These are phyloP conservation scores for Synodontis membranacea DNA, from an alignment of 2,113 vertebrate species.

Conservation along the genomic window DNA sequence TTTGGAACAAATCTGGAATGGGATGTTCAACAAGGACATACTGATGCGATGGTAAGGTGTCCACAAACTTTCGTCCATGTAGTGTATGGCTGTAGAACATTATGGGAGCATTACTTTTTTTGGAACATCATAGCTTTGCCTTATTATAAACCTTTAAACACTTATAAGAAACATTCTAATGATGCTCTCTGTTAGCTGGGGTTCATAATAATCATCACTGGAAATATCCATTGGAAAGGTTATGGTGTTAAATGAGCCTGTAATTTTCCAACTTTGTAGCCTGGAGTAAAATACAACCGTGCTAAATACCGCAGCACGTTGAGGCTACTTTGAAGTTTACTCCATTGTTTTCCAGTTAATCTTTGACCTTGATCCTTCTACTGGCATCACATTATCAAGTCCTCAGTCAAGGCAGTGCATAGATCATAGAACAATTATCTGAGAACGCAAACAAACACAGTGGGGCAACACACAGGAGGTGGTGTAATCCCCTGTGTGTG, in stretches of 20 bases:
- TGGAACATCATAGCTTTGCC: background rate
- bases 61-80: too few relatives aligned
- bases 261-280: background rate
- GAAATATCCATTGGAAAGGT: background rate
- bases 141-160: background rate
- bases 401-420: slow-evolving; percentile 33
- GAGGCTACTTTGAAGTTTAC: background rate
- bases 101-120: background rate
- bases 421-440: slow-evolving; percentile 36
- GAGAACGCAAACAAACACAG: slow-evolving; percentile 41
- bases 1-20: too few relatives aligned
- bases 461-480: background rate
- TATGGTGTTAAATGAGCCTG: background rate
- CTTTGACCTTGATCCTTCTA: slow-evolving; percentile 20
- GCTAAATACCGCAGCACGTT: background rate
- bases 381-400: slow-evolving; percentile 31
- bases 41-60: too few relatives aligned
- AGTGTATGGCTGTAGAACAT: background rate
- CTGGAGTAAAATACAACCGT: background rate
- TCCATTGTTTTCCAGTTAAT: slow-evolving; percentile 20
- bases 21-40: too few relatives aligned
- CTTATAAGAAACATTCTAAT: background rate
- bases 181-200: background rate
- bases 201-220: background rate
- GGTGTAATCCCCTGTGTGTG: slow-evolving; percentile 11